phyloP scores from a whole-genome alignment of 1,140 invertebrate species.

The Bombus confusus region DNA sequence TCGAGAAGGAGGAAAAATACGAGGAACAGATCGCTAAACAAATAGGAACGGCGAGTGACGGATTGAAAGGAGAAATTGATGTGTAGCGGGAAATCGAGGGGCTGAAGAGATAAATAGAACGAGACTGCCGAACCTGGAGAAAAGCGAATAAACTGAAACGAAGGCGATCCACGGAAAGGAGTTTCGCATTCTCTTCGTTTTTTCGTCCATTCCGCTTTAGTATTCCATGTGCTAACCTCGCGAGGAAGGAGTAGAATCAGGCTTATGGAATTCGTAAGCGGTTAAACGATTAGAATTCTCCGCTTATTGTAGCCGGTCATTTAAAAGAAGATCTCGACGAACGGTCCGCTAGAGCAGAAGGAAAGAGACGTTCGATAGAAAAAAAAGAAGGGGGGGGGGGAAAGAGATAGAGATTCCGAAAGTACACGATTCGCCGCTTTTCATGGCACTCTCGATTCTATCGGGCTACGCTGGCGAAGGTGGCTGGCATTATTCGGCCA shows the following conservation, averaged over 20 bases:
- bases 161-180: neutral
- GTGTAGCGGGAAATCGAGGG: conserved; percentile 33
- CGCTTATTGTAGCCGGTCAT: neutral
- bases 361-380: neutral
- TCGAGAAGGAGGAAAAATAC: conserved; percentile 21
- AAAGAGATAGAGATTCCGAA: neutral
- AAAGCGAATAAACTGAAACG: neutral
- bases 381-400: conserved; percentile 3
- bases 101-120: conserved; percentile 29
- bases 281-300: conserved; percentile 13
- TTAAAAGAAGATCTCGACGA: neutral
- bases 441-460: conserved; percentile 34
- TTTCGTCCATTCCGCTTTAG: neutral
- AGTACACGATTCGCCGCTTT: conserved; percentile 32
- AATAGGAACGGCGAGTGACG: conserved; percentile 38
- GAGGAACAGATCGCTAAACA: conserved; percentile 48
- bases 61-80: conserved; percentile 51
- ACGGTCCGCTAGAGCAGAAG: neutral
- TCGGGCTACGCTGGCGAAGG: conserved; percentile 8
- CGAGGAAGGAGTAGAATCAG: neutral
- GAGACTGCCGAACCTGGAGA: neutral
- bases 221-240: neutral
- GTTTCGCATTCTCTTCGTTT: neutral
- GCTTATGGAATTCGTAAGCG: neutral
- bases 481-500: conserved; percentile 42